These are phyloP conservation scores for Cantharis rustica DNA, from an alignment of 2,888 invertebrate genomes.

Conservation along the genomic window DNA sequence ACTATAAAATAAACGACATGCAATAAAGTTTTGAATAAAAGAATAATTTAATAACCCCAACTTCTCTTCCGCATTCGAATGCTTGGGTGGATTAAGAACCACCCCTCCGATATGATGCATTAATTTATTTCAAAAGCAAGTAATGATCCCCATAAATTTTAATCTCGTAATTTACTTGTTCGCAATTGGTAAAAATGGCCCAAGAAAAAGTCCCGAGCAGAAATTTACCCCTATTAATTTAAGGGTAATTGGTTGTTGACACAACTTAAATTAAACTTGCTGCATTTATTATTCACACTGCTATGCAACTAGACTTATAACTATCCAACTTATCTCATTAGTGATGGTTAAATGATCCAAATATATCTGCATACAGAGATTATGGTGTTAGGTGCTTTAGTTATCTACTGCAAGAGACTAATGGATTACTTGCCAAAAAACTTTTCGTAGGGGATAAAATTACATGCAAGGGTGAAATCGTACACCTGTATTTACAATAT, in stretches of 20 bases:
- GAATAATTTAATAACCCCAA: neutral
- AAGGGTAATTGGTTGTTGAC: neutral
- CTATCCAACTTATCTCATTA: neutral
- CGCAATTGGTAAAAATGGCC: neutral
- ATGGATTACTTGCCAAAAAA: neutral
- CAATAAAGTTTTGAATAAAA: neutral
- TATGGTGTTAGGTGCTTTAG: neutral
- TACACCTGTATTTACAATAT: neutral
- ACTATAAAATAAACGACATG: neutral
- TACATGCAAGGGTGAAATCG: neutral
- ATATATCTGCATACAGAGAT: neutral
- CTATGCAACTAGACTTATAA: neutral
- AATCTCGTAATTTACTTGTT: neutral
- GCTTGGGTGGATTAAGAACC: neutral
- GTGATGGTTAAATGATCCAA: neutral
- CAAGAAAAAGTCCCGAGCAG: neutral
- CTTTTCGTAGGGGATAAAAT: neutral
- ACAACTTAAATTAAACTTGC: neutral
- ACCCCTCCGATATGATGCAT: neutral
- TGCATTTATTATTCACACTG: neutral
- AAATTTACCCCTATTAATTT: neutral
- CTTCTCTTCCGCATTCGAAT: neutral
- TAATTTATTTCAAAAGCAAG: neutral
- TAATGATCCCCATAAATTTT: neutral
- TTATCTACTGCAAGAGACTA: neutral